phyloP scores from a whole-genome alignment of 2,888 invertebrate genomes.

The Euphydryas editha region DNA sequence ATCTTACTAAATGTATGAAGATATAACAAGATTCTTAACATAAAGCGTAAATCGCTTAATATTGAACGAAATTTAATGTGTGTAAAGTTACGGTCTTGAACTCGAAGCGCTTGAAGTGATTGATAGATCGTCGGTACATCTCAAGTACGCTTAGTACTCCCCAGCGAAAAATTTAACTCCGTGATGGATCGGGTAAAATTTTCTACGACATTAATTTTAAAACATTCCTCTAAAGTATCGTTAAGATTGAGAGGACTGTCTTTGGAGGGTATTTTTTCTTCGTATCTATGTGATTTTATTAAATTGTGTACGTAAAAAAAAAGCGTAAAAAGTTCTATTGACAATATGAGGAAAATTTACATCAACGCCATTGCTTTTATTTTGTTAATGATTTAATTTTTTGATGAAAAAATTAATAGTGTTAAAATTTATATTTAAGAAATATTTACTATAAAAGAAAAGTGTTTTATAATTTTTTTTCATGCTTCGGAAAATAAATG shows the following conservation, averaged over 20 bases:
- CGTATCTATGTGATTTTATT: background rate
- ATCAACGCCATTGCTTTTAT: too few species aligned
- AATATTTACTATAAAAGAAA: too few species aligned
- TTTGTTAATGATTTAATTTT: too few species aligned
- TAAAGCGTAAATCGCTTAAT: constrained; percentile 11
- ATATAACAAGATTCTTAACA: background rate
- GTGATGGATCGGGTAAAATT: constrained; percentile 44
- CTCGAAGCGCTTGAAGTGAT: constrained; percentile 48
- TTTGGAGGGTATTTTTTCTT: constrained; percentile 1
- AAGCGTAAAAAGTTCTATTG: background rate
- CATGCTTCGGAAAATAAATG: too few species aligned
- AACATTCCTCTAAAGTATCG: constrained; percentile 18
- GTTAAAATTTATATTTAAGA: too few species aligned
- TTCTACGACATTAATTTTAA: constrained; percentile 33
- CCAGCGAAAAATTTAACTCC: constrained; percentile 33
- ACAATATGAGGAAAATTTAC: too few species aligned
- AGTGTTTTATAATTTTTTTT: too few species aligned
- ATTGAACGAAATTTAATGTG: background rate
- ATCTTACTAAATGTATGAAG: background rate
- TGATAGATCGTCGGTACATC: constrained; percentile 48
- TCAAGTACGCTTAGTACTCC: constrained; percentile 28
- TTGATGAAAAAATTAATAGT: too few species aligned
- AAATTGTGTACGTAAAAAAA: background rate
- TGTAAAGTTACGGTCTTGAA: constrained; percentile 6
- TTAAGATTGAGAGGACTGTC: constrained; percentile 12